Evolutionary conservation across 92 coral and sea anemone genomes (phyloP).

Genomic region (Phenganax subtilis): DNA sequence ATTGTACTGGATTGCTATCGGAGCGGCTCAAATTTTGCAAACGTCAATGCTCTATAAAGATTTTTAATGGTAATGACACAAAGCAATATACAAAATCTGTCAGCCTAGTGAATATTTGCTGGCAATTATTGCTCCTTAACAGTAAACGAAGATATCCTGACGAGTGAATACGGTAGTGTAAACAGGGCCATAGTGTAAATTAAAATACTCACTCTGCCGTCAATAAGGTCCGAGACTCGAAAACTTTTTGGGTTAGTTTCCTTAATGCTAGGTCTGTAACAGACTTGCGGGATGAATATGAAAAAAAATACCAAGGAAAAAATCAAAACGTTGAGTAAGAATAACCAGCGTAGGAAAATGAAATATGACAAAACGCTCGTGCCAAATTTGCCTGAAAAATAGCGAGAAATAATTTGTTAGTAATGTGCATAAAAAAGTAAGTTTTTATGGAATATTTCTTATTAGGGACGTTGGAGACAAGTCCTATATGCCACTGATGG

Average conservation of each 20-base stretch:
- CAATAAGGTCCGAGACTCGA: conserved; percentile 69
- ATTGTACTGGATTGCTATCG: no score
- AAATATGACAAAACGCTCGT: conserved; percentile 89
- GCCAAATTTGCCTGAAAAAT: conserved; percentile 80
- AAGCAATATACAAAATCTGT: no score
- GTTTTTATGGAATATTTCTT: not conserved
- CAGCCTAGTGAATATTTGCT: no score
- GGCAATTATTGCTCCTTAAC: no score
- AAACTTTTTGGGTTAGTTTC: conserved; percentile 54
- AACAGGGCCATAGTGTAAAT: no score
- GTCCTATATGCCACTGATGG: no score
- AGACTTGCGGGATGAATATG: conserved; percentile 87
- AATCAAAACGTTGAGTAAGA: conserved; percentile 72
- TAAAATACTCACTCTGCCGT: conserved; percentile 70
- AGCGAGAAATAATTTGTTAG: not conserved
- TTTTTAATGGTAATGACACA: no score
- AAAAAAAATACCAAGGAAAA: conserved; percentile 62
- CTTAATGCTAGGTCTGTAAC: conserved; percentile 55
- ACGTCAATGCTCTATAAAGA: no score
- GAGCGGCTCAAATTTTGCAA: no score
- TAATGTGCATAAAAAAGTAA: not conserved
- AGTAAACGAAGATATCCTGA: no score
- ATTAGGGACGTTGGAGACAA: not conserved
- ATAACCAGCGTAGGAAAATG: conserved; percentile 85
- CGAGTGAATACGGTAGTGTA: no score